Evolutionary conservation across 1,140 invertebrate species (phyloP).

Genomic region (Sycobia sp.): DNA sequence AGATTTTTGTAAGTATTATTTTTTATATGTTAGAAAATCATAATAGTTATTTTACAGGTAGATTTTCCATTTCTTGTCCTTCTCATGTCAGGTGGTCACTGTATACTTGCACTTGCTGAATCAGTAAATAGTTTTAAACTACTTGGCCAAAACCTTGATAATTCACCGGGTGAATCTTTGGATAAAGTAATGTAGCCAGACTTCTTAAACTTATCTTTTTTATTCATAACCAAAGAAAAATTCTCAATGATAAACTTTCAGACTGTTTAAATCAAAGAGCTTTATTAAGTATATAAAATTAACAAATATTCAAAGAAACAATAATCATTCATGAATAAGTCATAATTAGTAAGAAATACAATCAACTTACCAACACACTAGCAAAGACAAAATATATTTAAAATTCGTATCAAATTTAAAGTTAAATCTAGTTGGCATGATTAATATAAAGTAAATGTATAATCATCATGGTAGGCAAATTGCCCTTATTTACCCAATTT

Average conservation of each 20-base stretch:
- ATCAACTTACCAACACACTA: too few relatives aligned
- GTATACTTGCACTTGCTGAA: slow-evolving; percentile 79
- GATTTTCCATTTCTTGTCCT: slow-evolving; percentile 89
- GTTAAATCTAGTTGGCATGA: too few relatives aligned
- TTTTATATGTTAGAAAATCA: slow-evolving; percentile 14
- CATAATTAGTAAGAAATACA: too few relatives aligned
- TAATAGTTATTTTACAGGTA: slow-evolving; percentile 60
- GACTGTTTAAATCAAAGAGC: too few relatives aligned
- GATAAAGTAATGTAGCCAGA: slow-evolving; percentile 84
- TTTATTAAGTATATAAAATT: too few relatives aligned
- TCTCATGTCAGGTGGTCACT: slow-evolving; percentile 91
- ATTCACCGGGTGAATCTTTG: slow-evolving; percentile 88
- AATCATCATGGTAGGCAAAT: too few relatives aligned
- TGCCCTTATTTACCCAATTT: too few relatives aligned
- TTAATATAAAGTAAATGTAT: too few relatives aligned
- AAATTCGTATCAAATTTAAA: too few relatives aligned
- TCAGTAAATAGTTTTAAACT: slow-evolving; percentile 78
- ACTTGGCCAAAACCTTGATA: slow-evolving; percentile 79
- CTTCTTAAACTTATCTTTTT: slow-evolving; percentile 2
- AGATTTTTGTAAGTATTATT: background rate
- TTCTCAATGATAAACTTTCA: background rate
- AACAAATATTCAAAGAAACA: too few relatives aligned
- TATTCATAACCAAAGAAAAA: background rate
- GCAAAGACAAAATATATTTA: too few relatives aligned
- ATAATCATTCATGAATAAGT: too few relatives aligned